These are phyloP conservation scores for Apamea epomidion DNA, from an alignment of 2,888 invertebrate genomes.

Conservation along the genomic window DNA sequence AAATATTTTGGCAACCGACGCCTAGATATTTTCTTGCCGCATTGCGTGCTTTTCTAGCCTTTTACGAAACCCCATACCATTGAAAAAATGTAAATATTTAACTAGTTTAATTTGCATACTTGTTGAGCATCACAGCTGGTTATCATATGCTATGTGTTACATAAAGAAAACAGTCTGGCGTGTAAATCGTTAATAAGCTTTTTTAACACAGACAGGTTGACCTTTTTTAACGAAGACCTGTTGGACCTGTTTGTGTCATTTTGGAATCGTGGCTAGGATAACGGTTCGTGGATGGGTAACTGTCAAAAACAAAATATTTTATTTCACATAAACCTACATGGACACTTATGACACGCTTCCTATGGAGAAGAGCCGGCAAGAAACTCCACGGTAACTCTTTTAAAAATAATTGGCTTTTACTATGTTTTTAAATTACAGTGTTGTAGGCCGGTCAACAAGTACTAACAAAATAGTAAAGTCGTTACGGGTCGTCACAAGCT, in stretches of 20 bases:
- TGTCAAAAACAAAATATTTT: no score
- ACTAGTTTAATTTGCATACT: slow-evolving; percentile 9
- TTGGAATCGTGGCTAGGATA: background rate
- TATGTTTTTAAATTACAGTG: no score
- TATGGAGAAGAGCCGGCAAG: no score
- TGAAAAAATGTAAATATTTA: background rate
- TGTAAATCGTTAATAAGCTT: background rate
- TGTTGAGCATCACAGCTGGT: slow-evolving; percentile 4
- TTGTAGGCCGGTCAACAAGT: no score
- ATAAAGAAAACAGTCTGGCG: background rate
- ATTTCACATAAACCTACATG: no score
- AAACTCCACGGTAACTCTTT: no score
- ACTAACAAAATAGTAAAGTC: no score
- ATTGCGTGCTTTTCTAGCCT: slow-evolving; percentile 12
- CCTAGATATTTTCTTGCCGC: background rate
- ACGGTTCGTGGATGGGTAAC: background rate
- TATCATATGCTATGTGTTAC: background rate
- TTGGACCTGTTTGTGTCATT: background rate
- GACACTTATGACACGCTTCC: no score
- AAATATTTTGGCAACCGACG: background rate
- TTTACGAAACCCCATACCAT: background rate
- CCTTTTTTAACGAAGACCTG: background rate
- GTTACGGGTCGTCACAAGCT: background rate
- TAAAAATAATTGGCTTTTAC: no score
- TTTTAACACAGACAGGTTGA: background rate